phyloP scores from a whole-genome alignment of 2,888 invertebrate species.

The Cataglyphis albicans region DNA sequence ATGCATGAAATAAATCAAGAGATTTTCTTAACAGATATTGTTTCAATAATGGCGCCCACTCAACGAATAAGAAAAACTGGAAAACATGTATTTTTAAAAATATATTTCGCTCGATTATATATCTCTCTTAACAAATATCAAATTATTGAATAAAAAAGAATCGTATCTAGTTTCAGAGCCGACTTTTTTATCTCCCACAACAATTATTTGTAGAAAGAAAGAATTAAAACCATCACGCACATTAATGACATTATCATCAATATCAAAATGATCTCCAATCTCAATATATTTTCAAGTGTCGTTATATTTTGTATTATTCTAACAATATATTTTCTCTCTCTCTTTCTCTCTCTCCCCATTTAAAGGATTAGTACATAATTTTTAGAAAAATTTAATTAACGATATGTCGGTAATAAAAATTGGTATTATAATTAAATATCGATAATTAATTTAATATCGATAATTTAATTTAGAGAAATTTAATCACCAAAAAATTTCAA shows the following conservation, averaged over 20 bases:
- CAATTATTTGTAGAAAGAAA: constrained; percentile 39
- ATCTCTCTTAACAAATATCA: constrained; percentile 48
- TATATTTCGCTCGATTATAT: constrained; percentile 44
- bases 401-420: no score
- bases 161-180: constrained; percentile 37
- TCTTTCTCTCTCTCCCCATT: no score
- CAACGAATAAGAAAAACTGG: constrained; percentile 8
- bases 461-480: not conserved
- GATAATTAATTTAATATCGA: no score
- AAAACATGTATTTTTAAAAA: constrained; percentile 28
- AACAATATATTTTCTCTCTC: not conserved
- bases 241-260: constrained; percentile 16
- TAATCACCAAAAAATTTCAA: not conserved
- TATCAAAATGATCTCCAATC: constrained; percentile 4
- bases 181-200: constrained; percentile 33
- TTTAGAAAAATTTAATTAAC: constrained; percentile 4
- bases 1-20: not conserved
- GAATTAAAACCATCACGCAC: constrained; percentile 7
- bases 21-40: constrained; percentile 27
- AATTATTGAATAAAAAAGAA: constrained; percentile 53
- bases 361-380: not conserved
- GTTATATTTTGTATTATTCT: not conserved
- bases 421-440: no score
- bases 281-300: not conserved
- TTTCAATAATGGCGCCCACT: constrained; percentile 28